Evolutionary conservation across 1,140 invertebrate genomes (phyloP), one percentile per base, ranked within the genome.

Genomic region (Ceratosolen solmsi): DNA sequence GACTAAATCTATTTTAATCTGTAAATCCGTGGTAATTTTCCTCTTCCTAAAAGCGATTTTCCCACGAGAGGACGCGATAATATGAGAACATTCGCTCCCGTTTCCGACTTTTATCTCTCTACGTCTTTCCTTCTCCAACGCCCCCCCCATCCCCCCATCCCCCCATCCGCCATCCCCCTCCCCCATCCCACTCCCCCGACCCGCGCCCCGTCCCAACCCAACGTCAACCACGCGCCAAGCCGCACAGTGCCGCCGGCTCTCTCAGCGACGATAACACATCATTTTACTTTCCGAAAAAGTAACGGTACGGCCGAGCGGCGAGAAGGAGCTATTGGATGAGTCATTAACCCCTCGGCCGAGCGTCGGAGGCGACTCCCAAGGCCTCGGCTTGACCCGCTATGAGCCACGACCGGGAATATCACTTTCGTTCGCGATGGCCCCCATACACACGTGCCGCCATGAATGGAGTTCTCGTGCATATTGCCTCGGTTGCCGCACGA

Each of bases 341-440:
- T 75, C 73, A 75, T 41, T 17, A 25, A 38, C 25, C 15, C 49
- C 13, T 54, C 17, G 30, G 4, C 17, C 56, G 33, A 75, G 30
- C 73, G 15, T 41, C 54, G 54, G 3, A 5, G n/a, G n/a, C 13
- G 4, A 56, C 30, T 41, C 33, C 25, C 38, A 22, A 56, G 54
- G 54, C n/a, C 54, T 56, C 54, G 22, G 54, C 9, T 41, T 79
- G 76, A 79, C 77, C 77, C 79, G 25, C 20, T 13, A 70, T 15
- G 17, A 46, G 70, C 79, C 70, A 63, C 79, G 79, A 80, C 70
- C 79, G 60, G 60, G 70, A 71, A 80, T n/a, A 56, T 80, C 79
- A 80, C 79, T 80, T 80, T 80, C 79, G 73, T 80, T 38, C 70
- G 58, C 36, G n/a, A 20, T 4, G 54, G 1, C 25, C 4, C 25